A percentile compares a stretch with the other conserved stretches of the same genome.
Conservation (phyloP, 2,113 vertebrate genomes). For the Struthio camelus region DNA sequence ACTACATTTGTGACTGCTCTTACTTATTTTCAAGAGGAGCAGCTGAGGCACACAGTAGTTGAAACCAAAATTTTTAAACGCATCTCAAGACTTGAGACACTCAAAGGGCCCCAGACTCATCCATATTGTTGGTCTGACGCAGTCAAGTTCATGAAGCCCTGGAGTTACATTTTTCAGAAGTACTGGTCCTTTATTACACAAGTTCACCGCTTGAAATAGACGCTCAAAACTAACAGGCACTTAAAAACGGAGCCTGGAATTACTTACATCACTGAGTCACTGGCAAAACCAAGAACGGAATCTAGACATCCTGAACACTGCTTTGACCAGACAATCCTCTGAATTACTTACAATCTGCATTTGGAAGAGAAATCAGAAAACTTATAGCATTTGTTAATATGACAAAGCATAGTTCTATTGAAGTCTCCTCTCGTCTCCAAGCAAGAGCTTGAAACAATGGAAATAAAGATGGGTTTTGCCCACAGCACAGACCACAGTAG, state of each 20-base stretch:
- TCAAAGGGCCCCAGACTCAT: not conserved
- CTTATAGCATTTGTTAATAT: not conserved
- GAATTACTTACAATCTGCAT: not conserved
- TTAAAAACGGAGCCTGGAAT: not conserved
- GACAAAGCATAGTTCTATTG: too few relatives aligned
- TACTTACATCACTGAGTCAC: not conserved
- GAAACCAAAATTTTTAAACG: not conserved
- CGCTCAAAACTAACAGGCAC: not conserved
- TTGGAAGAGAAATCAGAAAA: not conserved
- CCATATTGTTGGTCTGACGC: too few relatives aligned
- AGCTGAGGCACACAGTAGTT: not conserved
- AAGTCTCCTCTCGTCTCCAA: not conserved
- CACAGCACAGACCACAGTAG: not conserved
- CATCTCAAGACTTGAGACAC: too few relatives aligned
- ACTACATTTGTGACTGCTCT: not conserved
- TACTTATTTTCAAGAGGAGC: not conserved
- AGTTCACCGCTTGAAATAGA: not conserved
- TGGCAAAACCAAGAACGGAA: not conserved
- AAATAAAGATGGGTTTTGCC: not conserved
- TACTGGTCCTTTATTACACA: accelerated
- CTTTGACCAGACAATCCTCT: not conserved
- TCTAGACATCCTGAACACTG: not conserved
- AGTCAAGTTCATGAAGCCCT: not conserved
- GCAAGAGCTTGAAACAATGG: conserved; percentile 1
- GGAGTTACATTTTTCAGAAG: not conserved